phyloP scores from a whole-genome alignment of 2,797 vertebrate species.

The Darevskia nairensis region DNA sequence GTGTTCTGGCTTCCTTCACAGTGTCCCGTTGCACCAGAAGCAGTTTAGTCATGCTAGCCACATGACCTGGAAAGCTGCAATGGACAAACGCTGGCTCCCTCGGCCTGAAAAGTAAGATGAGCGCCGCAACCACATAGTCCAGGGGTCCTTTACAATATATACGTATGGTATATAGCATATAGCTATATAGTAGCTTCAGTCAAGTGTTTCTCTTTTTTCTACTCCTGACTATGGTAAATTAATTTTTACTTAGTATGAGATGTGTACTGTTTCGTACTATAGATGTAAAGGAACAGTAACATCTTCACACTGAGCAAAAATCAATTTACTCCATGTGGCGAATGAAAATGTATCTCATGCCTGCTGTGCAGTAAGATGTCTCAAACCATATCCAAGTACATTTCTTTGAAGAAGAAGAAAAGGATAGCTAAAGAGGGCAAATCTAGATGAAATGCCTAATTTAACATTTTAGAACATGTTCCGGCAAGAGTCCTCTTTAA shows the following conservation, averaged over 20 bases:
- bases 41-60: too few relatives aligned
- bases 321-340: conserved; percentile 59
- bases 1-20: too few relatives aligned
- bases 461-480: conserved; percentile 53
- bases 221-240: conserved; percentile 58
- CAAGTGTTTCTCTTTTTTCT: conserved; percentile 36
- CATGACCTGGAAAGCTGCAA: too few relatives aligned
- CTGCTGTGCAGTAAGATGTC: conserved; percentile 30
- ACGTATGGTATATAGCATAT: too few relatives aligned
- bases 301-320: conserved; percentile 65
- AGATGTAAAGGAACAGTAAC: conserved; percentile 64
- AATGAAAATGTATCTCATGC: conserved; percentile 58
- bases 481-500: conserved; percentile 27
- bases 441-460: conserved; percentile 46
- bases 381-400: conserved; percentile 46
- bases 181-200: conserved; percentile 33
- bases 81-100: too few relatives aligned
- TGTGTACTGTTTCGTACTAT: conserved; percentile 52
- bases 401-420: conserved; percentile 53
- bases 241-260: conserved; percentile 55
- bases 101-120: too few relatives aligned
- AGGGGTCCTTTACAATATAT: too few relatives aligned
- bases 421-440: conserved; percentile 54
- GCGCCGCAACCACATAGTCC: too few relatives aligned
- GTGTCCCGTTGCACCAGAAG: too few relatives aligned